Evolutionary conservation across 92 coral and sea anemone genomes (phyloP), one percentile per base, ranked within the genome.

Genomic region (Hydrozoanthus gracilis): DNA sequence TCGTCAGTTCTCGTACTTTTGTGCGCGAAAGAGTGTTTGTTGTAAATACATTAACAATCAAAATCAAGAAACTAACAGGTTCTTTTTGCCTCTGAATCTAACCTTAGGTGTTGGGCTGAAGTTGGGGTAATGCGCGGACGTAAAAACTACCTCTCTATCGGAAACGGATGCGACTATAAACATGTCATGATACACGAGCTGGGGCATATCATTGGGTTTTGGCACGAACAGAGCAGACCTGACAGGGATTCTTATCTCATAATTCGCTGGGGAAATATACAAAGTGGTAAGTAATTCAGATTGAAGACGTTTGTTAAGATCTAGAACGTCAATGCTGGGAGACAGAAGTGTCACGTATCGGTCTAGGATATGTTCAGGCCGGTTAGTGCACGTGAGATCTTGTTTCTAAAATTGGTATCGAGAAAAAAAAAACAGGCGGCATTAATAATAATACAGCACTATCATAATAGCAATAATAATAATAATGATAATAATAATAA

Each of bases 171-270:
- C 83, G 98, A 95, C 70, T 95, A 60, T 85, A 89, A 89, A 73
- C 98, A 93, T 90, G 98, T 95, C 87, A 95, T 95, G 98, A 89
- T 92, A 56, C 98, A 95, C 44, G 98, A 95, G 79, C 95, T 95
- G 20, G 98, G 98, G 46, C 98, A 95, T 88, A 96, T 93, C 70
- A 91, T 95, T 73, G 98, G 98, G 47, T 95, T 95, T 83, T 95
- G 96, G 96, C 98, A 95, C 78, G 98, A 95, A 39, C 98, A 95
- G 76, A 95, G 98, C 88, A 86, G 98, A 56, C 96, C 98, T 4
- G 98, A 95, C 88, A 88, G 98, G 74, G 96, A 95, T 83, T 83
- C 88, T 48, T 90, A 95, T 77, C 95, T 95, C 20, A 89, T 82
- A 48, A 86, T 95, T 52, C 73, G 61, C 18, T 75, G 79, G 55